Conservation (phyloP, 2,113 vertebrate genomes). For the Pituophis catenifer region DNA sequence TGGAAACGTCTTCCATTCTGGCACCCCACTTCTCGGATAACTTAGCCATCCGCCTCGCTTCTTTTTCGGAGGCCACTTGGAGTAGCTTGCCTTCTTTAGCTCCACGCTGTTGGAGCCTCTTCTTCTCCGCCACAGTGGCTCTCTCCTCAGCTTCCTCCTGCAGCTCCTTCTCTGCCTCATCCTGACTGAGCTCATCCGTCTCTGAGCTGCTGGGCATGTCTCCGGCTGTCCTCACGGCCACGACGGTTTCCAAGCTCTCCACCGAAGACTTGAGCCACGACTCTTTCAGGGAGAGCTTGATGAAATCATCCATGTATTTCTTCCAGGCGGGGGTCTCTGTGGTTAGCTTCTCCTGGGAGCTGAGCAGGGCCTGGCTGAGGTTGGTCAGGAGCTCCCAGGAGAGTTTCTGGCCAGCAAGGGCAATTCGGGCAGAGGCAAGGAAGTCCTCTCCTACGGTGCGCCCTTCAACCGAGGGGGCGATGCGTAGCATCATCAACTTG, state of each 20-base stretch:
- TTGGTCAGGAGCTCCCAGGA: constrained; percentile 41
- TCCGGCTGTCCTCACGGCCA: not conserved
- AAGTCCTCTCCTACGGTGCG: constrained; percentile 34
- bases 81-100: not conserved
- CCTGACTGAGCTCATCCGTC: not conserved
- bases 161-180: not conserved
- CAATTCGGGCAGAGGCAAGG: constrained; percentile 15
- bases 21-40: not conserved
- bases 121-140: accelerated
- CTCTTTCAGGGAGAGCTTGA: not conserved
- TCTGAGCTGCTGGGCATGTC: not conserved
- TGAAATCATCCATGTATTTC: not conserved
- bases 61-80: not conserved
- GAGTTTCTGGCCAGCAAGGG: constrained; percentile 16
- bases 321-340: not conserved
- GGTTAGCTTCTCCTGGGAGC: not conserved
- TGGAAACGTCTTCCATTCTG: not conserved
- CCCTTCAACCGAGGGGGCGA: constrained; percentile 25
- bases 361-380: constrained; percentile 7
- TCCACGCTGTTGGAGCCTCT: not conserved
- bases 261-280: not conserved
- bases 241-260: not conserved
- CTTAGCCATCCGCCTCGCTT: accelerated
- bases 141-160: not conserved
- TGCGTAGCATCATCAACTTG: constrained; percentile 37